Conservation (phyloP, 92 coral and sea anemone species). For the Palythoa grandiflora region DNA sequence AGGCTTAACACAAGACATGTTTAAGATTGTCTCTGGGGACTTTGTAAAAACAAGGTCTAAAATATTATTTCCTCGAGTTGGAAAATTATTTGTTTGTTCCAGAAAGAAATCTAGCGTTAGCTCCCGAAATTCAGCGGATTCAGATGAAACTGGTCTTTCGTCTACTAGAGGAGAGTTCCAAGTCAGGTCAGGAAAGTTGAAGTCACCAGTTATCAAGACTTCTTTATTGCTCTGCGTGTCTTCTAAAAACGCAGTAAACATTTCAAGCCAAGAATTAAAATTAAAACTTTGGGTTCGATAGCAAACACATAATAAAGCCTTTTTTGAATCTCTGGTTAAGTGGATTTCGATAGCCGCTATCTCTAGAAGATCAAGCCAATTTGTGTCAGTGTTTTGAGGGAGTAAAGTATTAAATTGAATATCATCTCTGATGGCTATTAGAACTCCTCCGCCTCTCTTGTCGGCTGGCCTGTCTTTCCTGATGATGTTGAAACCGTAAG, state of each 20-base stretch:
- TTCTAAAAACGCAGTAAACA: slow-evolving; percentile 54
- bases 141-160: slow-evolving; percentile 19
- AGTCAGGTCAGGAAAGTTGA: slow-evolving; percentile 27
- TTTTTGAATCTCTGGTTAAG: slow-evolving; percentile 27
- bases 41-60: slow-evolving; percentile 37
- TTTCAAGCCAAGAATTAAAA: slow-evolving; percentile 19
- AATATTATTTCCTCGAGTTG: slow-evolving; percentile 13
- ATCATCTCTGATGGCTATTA: slow-evolving; percentile 32
- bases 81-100: slow-evolving; percentile 40
- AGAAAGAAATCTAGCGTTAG: slow-evolving; percentile 44
- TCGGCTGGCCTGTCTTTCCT: slow-evolving; percentile 31
- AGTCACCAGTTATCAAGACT: slow-evolving; percentile 55
- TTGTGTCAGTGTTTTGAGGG: slow-evolving; percentile 2
- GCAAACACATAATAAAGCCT: slow-evolving; percentile 41
- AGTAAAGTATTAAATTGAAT: slow-evolving; percentile 15
- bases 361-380: slow-evolving; percentile 47
- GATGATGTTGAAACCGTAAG: slow-evolving; percentile 26
- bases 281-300: slow-evolving; percentile 48
- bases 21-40: slow-evolving; percentile 32
- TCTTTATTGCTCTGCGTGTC: slow-evolving; percentile 34
- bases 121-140: slow-evolving; percentile 38
- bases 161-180: slow-evolving; percentile 34
- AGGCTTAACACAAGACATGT: slow-evolving; percentile 31
- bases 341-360: slow-evolving; percentile 38
- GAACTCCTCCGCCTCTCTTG: slow-evolving; percentile 43